Percentiles rank a stretch among this genome's conserved stretches.
Conservation (phyloP, 1,140 invertebrate species). For the Calephelis virginiensis region DNA sequence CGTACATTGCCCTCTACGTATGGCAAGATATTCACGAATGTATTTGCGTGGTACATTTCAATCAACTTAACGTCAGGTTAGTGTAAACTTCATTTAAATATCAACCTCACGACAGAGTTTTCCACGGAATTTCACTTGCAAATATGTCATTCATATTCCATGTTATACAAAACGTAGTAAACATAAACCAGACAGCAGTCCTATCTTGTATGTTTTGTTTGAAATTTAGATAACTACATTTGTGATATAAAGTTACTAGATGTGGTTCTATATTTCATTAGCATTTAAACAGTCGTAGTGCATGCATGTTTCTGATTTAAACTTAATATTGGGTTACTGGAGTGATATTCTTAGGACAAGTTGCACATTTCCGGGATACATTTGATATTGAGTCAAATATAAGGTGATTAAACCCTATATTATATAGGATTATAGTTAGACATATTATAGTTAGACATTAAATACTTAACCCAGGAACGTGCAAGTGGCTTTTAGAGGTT, state of each 20-base stretch:
- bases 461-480: too few relatives aligned
- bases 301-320: too few relatives aligned
- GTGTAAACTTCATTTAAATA: slow-evolving; percentile 59
- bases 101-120: slow-evolving; percentile 54
- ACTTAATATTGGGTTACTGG: too few relatives aligned
- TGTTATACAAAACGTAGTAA: slow-evolving; percentile 22
- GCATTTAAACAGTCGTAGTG: too few relatives aligned
- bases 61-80: slow-evolving; percentile 57
- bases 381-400: too few relatives aligned
- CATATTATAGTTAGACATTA: too few relatives aligned
- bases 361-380: too few relatives aligned
- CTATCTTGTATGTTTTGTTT: slow-evolving; percentile 15
- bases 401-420: too few relatives aligned
- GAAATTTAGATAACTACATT: slow-evolving; percentile 1
- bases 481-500: too few relatives aligned
- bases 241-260: background rate
- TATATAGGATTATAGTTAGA: too few relatives aligned
- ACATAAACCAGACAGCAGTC: slow-evolving; percentile 8
- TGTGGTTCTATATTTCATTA: too few relatives aligned
- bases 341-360: too few relatives aligned
- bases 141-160: slow-evolving; percentile 40
- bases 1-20: slow-evolving; percentile 39
- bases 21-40: slow-evolving; percentile 41
- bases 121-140: slow-evolving; percentile 45
- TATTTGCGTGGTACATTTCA: slow-evolving; percentile 64